Evolutionary conservation across 2,113 vertebrate species (phyloP), one percentile per base, ranked within the genome.

Genomic region (Lichenostomus cassidix): DNA sequence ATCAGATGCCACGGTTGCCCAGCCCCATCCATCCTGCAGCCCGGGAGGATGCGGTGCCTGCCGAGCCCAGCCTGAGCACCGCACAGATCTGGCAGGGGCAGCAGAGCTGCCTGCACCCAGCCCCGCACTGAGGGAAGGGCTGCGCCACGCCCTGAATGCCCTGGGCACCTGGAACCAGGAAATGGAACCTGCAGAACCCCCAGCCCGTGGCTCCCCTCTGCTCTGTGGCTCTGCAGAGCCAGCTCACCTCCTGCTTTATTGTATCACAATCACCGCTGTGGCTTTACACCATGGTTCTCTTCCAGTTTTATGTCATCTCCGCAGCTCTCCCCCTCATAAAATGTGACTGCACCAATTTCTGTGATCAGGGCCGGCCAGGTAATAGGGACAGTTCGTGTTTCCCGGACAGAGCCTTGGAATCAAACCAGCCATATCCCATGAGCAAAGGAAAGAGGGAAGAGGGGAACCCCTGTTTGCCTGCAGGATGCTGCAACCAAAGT

Each of bases 291-390:
- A 35, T 28, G 28, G 31, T 78, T 79, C 94, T 55, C 73, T 78
- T 71, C 52, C 78, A 59, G 41, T 56, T 95, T 77, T 75, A 20
- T 93, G 83, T 58, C 56, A 84, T 55, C 76, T 90, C 89, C 90
- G 47, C 52, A 39, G 35, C 67, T 95, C 49, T 86, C 22, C 58
- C 68, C 44, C 44, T 73, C 71, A 44, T 76, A 89, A 96, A 88
- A 70, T 64, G 71, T 44, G 68, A 92, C 91, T 97, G 94, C 81
- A 94, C 69, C 90, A 89, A 85, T 77, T 71, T 11, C 52, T 50
- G 29, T 58, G 44, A 9, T 15, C 60, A 9, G 59, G 67, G n/a
- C 81, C 58, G 63, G 50, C 70, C 86, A 96, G 81, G 53, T 83
- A 63, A 83, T 3, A 62, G 47, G 46, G 59, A 22, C 39, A 44